Percentiles rank a stretch among this genome's conserved stretches.
Evolutionary conservation across 2,113 vertebrate genomes (phyloP).

Genomic region (Balaeniceps rex): DNA sequence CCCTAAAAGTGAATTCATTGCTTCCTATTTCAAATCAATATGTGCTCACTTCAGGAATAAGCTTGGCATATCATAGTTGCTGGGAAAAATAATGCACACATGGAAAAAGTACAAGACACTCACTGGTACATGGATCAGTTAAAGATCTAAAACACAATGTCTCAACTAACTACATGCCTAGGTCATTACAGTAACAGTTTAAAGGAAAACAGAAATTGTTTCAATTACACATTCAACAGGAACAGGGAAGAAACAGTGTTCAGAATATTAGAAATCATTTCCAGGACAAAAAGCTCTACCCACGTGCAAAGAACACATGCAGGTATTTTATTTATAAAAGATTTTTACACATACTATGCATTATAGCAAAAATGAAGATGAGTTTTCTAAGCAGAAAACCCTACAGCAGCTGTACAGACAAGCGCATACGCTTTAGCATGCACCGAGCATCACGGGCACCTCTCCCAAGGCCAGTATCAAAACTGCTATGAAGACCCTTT

Average conservation of each 20-base stretch:
- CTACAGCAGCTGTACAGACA: not conserved
- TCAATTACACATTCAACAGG: not conserved
- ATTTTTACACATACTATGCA: not conserved
- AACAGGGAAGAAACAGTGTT: not conserved
- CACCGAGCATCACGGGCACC: not conserved
- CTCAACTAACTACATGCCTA: not conserved
- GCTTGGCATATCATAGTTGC: not conserved
- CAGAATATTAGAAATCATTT: not conserved
- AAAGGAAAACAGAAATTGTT: not conserved
- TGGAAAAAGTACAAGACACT: not conserved
- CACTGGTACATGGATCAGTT: not conserved
- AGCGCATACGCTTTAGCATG: accelerated
- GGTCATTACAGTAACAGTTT: not conserved
- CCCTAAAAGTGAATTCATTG: not conserved
- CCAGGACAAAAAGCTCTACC: not conserved
- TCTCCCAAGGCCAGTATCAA: not conserved
- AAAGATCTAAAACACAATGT: not conserved
- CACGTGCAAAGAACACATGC: not conserved
- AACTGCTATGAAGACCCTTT: not conserved
- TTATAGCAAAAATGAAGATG: not conserved
- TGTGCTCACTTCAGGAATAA: not conserved
- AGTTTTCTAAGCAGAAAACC: not conserved
- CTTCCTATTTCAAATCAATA: not conserved
- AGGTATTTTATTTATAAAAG: not conserved
- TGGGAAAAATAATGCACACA: not conserved